These are phyloP conservation scores for Digitonthophagus gazella DNA, from an alignment of 2,888 invertebrate genomes.

Conservation along the genomic window DNA sequence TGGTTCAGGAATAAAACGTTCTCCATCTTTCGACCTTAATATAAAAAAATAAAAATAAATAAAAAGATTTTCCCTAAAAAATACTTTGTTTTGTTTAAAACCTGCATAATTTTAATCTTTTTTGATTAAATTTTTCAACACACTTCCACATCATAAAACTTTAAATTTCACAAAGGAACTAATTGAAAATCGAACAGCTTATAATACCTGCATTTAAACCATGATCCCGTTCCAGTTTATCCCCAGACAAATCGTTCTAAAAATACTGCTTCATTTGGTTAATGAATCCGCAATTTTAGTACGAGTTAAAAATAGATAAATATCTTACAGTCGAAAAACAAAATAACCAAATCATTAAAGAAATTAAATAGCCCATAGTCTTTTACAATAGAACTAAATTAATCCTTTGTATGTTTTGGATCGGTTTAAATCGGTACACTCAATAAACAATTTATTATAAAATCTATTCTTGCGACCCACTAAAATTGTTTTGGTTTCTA, in stretches of 20 bases:
- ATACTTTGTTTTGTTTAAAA: not conserved
- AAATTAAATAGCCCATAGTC: too few species aligned
- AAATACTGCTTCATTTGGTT: not conserved
- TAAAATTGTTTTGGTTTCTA: not conserved
- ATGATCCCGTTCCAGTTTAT: not conserved
- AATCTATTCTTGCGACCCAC: too few species aligned
- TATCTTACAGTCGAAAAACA: too few species aligned
- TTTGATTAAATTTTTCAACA: not conserved
- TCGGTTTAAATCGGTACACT: too few species aligned
- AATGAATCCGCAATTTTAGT: not conserved
- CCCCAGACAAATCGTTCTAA: not conserved
- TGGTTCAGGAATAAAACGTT: constrained; percentile 66
- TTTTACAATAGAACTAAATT: too few species aligned
- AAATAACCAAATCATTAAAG: too few species aligned
- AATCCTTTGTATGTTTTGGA: too few species aligned
- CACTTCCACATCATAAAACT: not conserved
- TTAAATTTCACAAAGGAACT: not conserved
- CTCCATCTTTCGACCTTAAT: constrained; percentile 57
- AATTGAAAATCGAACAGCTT: not conserved
- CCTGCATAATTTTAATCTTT: not conserved
- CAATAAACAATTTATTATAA: too few species aligned
- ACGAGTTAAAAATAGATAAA: not conserved
- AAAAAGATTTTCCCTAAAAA: too few species aligned
- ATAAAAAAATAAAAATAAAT: constrained; percentile 1
- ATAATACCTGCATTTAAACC: not conserved